Base-by-base conservation (phyloP, 2,797 vertebrate genomes). In the Sebastes matsubarae region DNA sequence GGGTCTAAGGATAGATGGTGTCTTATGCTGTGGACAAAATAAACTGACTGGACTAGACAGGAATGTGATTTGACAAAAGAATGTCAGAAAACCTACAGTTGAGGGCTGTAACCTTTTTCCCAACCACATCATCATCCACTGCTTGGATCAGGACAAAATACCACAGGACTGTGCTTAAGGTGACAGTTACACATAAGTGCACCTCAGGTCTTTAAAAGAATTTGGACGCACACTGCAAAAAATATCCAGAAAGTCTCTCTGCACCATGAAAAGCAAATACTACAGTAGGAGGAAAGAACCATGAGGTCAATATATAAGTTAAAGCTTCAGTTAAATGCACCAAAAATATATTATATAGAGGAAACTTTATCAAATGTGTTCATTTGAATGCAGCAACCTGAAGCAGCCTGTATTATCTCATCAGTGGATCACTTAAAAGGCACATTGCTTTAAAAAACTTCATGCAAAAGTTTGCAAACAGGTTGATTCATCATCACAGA, bases 71-170 rank as follows among this genome's bases (percentile, higher is more conserved):
- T 77, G 34, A 77, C n/a, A 25, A 38, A 81, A 68, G 30, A 65
- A 76, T 67, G 55, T 60, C 2, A 67, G 52, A 66, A 72, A 69
- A 36, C 3, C 20, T 61, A 16, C n/a, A 68, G 34, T 24, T 34
- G 11, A 68, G 42, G 29, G 14, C 29, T 67, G 68, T 77, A 72
- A 74, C 8, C 42, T 13, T 38, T 22, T 64, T 55, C 13, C 67
- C 14, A 82, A 72, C 32, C 68, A 72, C 80, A 86, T 42, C 38
- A 81, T 84, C 83, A 85, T 77, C 42, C 24, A 2, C 30, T 64
- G 65, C 36, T 42, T 81, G 72, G 79, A 67, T 46, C 58, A 18
- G 16, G 42, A 67, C 36, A 27, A 61, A 66, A 72, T 54, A 75
- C 84, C 79, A 80, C 69, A 74, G 66, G 42, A 6, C 14, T 61